A percentile compares a stretch with the other conserved stretches of the same genome.
Evolutionary conservation across 2,113 vertebrate species (phyloP).

Genomic region (Phylloscopus whistleri): DNA sequence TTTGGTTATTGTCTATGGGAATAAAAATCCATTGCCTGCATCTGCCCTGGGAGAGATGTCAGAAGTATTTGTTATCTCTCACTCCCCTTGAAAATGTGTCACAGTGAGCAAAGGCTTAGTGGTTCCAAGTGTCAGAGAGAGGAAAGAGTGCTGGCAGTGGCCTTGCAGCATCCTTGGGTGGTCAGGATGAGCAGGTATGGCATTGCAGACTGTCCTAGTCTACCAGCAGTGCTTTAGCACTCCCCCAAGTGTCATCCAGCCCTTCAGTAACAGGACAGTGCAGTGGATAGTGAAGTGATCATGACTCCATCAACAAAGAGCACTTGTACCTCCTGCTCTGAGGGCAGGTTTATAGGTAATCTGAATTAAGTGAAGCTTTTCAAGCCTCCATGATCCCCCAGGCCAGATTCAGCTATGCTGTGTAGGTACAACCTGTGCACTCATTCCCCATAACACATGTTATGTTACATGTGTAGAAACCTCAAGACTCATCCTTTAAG

Average conservation of each 20-base stretch:
- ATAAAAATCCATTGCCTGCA: neutral
- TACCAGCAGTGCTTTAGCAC: neutral
- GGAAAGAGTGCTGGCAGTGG: neutral
- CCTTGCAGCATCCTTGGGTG: rapidly evolving
- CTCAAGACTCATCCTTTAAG: neutral
- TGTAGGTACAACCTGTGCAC: neutral
- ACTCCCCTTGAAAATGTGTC: neutral
- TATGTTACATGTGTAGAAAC: rapidly evolving
- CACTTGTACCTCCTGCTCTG: neutral
- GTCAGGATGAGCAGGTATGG: neutral
- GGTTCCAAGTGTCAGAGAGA: neutral
- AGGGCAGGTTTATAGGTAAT: neutral
- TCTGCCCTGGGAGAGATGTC: too few species aligned
- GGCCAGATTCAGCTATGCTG: rapidly evolving
- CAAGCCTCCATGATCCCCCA: neutral
- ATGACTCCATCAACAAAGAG: neutral
- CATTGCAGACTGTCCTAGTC: neutral
- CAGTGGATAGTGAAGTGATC: neutral
- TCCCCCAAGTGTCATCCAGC: rapidly evolving
- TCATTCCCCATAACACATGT: neutral
- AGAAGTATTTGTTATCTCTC: neutral
- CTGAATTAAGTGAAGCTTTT: neutral
- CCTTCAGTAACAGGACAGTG: neutral
- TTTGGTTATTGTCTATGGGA: neutral
- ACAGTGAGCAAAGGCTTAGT: neutral